phyloP scores from a whole-genome alignment of 1,140 invertebrate species.

The Drosophila lowei region DNA sequence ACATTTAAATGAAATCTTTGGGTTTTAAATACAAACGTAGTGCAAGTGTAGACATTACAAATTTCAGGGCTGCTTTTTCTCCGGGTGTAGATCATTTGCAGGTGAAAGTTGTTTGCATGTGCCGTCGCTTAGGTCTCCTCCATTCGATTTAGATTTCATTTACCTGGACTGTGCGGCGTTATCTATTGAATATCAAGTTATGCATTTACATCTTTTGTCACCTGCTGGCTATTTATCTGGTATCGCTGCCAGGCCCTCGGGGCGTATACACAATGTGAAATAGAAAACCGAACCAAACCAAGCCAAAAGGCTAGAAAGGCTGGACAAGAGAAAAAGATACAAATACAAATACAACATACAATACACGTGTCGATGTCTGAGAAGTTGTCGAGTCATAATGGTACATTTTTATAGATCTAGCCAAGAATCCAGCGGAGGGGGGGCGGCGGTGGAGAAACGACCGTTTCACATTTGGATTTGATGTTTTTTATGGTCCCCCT shows the following conservation, averaged over 20 bases:
- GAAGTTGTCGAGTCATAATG: slow-evolving; percentile 73
- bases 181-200: slow-evolving; percentile 80
- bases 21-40: no score
- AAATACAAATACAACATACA: not conserved
- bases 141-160: slow-evolving; percentile 75
- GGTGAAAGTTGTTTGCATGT: slow-evolving; percentile 67
- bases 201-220: slow-evolving; percentile 77
- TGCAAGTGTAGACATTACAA: no score
- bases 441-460: slow-evolving; percentile 17
- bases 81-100: slow-evolving; percentile 62
- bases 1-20: no score
- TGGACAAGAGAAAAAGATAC: slow-evolving; percentile 17
- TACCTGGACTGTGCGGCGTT: slow-evolving; percentile 53
- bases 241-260: slow-evolving; percentile 30
- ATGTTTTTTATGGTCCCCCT: slow-evolving; percentile 16
- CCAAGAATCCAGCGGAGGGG: slow-evolving; percentile 5
- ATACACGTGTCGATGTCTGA: slow-evolving; percentile 61
- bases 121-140: slow-evolving; percentile 27
- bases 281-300: slow-evolving; percentile 27
- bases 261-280: slow-evolving; percentile 54
- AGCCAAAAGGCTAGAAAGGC: slow-evolving; percentile 2
- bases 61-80: no score
- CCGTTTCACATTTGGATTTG: no score
- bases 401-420: slow-evolving; percentile 63
- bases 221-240: slow-evolving; percentile 66